These are phyloP conservation scores for Macheiramphus alcinus DNA, from an alignment of 2,113 vertebrate genomes.

Conservation along the genomic window DNA sequence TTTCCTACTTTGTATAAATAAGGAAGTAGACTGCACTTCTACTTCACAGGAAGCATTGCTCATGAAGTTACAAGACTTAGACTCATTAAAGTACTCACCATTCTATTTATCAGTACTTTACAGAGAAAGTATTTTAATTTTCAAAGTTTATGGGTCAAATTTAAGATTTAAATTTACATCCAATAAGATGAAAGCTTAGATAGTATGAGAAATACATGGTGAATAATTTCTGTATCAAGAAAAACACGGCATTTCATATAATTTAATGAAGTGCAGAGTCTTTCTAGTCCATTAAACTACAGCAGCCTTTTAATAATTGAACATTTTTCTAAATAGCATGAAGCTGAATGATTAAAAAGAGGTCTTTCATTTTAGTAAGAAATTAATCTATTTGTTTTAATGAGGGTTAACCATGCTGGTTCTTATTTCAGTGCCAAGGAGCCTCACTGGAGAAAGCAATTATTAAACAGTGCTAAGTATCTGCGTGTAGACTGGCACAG, in stretches of 20 bases:
- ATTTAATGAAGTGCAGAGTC: background rate
- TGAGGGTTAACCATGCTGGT: background rate
- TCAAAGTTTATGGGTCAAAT: background rate
- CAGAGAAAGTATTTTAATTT: background rate
- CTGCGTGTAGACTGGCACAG: background rate
- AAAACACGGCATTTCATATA: background rate
- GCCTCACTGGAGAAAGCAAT: background rate
- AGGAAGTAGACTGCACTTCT: background rate
- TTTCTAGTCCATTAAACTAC: constrained; percentile 1
- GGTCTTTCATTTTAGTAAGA: constrained; percentile 8
- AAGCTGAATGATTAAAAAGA: constrained; percentile 23
- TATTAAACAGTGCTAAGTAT: background rate
- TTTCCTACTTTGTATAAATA: background rate
- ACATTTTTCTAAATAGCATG: constrained; percentile 35
- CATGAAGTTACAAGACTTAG: background rate
- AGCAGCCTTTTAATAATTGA: constrained; percentile 34
- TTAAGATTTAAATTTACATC: background rate
- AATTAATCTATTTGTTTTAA: constrained; percentile 45
- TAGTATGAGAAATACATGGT: background rate
- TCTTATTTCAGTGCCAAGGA: background rate
- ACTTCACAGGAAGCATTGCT: background rate
- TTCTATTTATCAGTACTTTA: background rate
- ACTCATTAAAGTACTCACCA: background rate
- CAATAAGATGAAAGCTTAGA: background rate
- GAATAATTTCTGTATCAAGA: background rate